Evolutionary conservation across 2,113 vertebrate species (phyloP).

Genomic region (Vulpes vulpes): DNA sequence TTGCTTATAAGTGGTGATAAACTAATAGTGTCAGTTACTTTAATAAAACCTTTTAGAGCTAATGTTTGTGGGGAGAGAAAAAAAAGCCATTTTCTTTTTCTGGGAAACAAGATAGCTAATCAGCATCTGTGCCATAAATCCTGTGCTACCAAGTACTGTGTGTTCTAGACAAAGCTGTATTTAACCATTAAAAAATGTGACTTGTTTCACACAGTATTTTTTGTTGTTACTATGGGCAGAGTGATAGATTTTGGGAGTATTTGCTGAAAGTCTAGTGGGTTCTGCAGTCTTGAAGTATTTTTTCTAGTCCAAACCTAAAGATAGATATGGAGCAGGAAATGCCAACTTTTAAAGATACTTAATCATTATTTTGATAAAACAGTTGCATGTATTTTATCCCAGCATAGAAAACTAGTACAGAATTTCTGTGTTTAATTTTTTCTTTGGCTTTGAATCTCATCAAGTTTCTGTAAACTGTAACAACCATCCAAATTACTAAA

Average conservation of each 20-base stretch:
- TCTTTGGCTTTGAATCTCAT: neutral
- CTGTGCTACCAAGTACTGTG: slow-evolving; percentile 33
- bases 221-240: neutral
- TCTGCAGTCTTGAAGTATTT: slow-evolving; percentile 41
- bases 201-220: slow-evolving; percentile 48
- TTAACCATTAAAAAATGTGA: slow-evolving; percentile 37
- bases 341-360: slow-evolving; percentile 44
- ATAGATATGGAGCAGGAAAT: slow-evolving; percentile 33
- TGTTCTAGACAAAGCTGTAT: slow-evolving; percentile 55
- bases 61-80: neutral
- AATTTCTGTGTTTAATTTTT: neutral
- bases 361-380: neutral
- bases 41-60: slow-evolving; percentile 7
- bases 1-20: slow-evolving; percentile 57
- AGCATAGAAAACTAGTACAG: neutral
- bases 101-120: slow-evolving; percentile 44
- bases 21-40: slow-evolving; percentile 23
- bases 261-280: neutral
- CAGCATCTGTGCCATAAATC: slow-evolving; percentile 57
- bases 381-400: neutral
- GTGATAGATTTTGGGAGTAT: slow-evolving; percentile 53
- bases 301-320: neutral
- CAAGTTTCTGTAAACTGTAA: slow-evolving; percentile 59
- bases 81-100: slow-evolving; percentile 45
- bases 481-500: neutral